Evolutionary conservation across 1,140 invertebrate species (phyloP).

Genomic region (Drosophila sulfurigaster): DNA sequence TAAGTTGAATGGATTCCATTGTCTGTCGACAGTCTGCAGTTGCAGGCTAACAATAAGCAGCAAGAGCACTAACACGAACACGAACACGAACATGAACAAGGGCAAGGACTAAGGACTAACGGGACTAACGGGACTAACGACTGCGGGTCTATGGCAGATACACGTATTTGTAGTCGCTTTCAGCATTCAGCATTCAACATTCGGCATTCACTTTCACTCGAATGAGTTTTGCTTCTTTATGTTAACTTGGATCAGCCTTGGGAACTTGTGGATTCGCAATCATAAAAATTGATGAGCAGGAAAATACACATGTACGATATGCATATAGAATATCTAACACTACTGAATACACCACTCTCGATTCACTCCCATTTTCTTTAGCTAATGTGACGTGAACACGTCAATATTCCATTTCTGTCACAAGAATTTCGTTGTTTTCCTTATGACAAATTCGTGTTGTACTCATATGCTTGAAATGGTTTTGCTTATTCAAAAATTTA

Average conservation of each 20-base stretch:
- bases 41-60: slow-evolving; percentile 2
- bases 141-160: neutral
- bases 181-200: slow-evolving; percentile 3
- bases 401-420: too few species aligned
- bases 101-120: neutral
- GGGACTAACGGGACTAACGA: neutral
- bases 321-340: neutral
- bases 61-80: too few species aligned
- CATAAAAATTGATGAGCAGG: slow-evolving; percentile 41
- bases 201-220: slow-evolving; percentile 31
- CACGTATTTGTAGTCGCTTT: slow-evolving; percentile 6
- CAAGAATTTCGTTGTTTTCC: too few species aligned
- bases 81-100: neutral
- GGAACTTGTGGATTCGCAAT: slow-evolving; percentile 30
- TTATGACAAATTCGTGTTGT: too few species aligned
- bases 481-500: too few species aligned
- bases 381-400: too few species aligned
- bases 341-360: neutral
- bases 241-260: slow-evolving; percentile 10
- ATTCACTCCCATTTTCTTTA: neutral
- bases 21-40: slow-evolving; percentile 41
- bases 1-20: slow-evolving; percentile 38
- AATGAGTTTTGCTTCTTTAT: slow-evolving; percentile 10
- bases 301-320: slow-evolving; percentile 17
- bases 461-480: too few species aligned